These are phyloP conservation scores for Glaucidium brasilianum DNA, from an alignment of 2,113 vertebrate species.

Conservation along the genomic window DNA sequence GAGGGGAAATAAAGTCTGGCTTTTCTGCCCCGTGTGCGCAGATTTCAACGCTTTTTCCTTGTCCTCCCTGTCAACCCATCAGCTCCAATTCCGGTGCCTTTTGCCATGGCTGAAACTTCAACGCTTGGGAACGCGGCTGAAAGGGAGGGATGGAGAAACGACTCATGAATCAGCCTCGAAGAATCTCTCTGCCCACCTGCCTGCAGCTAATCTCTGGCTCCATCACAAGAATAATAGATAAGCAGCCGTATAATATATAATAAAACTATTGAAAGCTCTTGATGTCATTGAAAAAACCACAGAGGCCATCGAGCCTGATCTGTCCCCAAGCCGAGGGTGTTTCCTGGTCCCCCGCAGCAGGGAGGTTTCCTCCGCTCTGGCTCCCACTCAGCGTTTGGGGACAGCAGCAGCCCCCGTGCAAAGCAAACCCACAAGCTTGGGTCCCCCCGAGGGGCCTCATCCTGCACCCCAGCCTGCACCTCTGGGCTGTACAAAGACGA, in stretches of 20 bases:
- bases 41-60: not conserved
- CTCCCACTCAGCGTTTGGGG: accelerated
- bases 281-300: conserved; percentile 33
- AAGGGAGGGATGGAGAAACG: not conserved
- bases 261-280: conserved; percentile 46
- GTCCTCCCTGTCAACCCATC: not conserved
- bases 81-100: not conserved
- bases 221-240: conserved; percentile 57
- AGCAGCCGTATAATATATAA: conserved; percentile 15
- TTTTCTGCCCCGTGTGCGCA: not conserved
- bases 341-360: not conserved
- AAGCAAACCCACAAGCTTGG: not conserved
- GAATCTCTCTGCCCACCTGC: conserved; percentile 30
- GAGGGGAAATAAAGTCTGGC: conserved; percentile 25
- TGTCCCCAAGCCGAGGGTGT: not conserved
- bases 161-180: conserved; percentile 19
- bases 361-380: not conserved
- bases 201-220: conserved; percentile 54
- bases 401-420: accelerated
- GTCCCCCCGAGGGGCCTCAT: not conserved
- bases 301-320: not conserved
- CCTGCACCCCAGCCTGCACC: not conserved
- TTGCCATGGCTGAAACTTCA: not conserved
- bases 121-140: not conserved
- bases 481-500: not conserved